These are phyloP conservation scores for Ceratina calcarata DNA, from an alignment of 1,140 invertebrate species.

Conservation along the genomic window DNA sequence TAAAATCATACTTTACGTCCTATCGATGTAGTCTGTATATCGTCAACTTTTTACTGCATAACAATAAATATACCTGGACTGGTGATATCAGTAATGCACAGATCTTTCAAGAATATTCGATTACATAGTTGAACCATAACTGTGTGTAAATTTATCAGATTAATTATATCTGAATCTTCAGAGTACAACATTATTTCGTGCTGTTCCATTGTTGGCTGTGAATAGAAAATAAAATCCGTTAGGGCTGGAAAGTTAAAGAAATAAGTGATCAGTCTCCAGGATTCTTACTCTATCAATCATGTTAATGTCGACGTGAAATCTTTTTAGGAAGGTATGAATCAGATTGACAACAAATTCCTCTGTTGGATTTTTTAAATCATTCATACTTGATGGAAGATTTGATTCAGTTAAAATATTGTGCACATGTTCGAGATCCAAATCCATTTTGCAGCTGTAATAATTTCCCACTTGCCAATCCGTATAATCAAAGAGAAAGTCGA, in stretches of 20 bases:
- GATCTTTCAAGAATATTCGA: constrained; percentile 67
- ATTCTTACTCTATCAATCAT: constrained; percentile 55
- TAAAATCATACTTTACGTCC: background rate
- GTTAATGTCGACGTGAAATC: constrained; percentile 55
- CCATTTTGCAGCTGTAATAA: constrained; percentile 26
- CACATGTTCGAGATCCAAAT: constrained; percentile 52
- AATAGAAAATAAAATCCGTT: constrained; percentile 18
- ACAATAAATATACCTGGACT: constrained; percentile 58
- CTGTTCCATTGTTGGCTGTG: constrained; percentile 64
- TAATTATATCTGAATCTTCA: constrained; percentile 58
- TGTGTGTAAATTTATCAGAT: constrained; percentile 63
- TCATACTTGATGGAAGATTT: constrained; percentile 58
- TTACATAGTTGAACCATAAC: constrained; percentile 59
- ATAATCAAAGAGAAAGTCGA: too few relatives aligned
- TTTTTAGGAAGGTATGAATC: constrained; percentile 60
- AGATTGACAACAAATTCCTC: constrained; percentile 64
- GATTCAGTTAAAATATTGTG: constrained; percentile 58
- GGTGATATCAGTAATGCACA: constrained; percentile 67
- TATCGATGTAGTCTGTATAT: background rate
- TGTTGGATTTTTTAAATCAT: constrained; percentile 66
- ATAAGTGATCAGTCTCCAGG: background rate
- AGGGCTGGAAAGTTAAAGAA: background rate
- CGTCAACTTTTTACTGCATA: background rate
- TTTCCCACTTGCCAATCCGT: too few relatives aligned
- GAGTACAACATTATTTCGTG: constrained; percentile 38